phyloP scores from a whole-genome alignment of 2,888 invertebrate genomes.

The Epinotia bilunana region DNA sequence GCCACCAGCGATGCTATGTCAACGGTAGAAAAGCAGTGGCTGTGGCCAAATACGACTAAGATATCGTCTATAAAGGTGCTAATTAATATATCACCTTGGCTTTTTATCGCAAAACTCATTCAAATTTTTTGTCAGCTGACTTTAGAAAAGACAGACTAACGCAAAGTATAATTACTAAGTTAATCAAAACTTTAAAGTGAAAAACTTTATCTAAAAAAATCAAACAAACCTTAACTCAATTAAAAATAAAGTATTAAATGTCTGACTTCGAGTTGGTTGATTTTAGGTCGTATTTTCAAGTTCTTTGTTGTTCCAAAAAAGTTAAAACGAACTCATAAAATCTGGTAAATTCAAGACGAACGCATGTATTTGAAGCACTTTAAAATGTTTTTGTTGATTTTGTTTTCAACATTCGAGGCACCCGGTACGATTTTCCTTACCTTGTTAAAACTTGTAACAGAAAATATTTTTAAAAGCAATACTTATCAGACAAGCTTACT shows the following conservation, averaged over 20 bases:
- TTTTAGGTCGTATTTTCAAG: not conserved
- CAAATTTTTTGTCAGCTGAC: not conserved
- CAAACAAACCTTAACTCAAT: slow-evolving; percentile 1
- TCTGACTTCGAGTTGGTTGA: not conserved
- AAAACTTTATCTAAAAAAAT: slow-evolving; percentile 1
- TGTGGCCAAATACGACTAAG: too few relatives aligned
- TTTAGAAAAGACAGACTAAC: not conserved
- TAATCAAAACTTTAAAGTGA: slow-evolving; percentile 21
- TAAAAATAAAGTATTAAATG: slow-evolving; percentile 3
- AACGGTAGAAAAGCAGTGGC: too few relatives aligned
- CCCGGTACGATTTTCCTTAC: not conserved
- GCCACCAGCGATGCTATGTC: too few relatives aligned
- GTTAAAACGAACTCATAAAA: not conserved
- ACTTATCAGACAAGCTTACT: not conserved
- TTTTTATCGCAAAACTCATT: not conserved
- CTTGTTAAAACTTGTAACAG: slow-evolving; percentile 9
- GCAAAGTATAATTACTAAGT: not conserved
- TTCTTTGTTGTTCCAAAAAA: not conserved
- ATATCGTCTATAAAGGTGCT: not conserved
- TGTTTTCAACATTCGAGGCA: not conserved
- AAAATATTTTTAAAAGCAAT: not conserved
- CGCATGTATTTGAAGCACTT: not conserved
- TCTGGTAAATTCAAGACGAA: not conserved
- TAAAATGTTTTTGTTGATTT: not conserved
- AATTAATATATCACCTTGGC: not conserved